These are phyloP conservation scores for Acanthaster planci DNA, from an alignment of 35 echinoderm and acorn worm genomes.

Conservation along the genomic window DNA sequence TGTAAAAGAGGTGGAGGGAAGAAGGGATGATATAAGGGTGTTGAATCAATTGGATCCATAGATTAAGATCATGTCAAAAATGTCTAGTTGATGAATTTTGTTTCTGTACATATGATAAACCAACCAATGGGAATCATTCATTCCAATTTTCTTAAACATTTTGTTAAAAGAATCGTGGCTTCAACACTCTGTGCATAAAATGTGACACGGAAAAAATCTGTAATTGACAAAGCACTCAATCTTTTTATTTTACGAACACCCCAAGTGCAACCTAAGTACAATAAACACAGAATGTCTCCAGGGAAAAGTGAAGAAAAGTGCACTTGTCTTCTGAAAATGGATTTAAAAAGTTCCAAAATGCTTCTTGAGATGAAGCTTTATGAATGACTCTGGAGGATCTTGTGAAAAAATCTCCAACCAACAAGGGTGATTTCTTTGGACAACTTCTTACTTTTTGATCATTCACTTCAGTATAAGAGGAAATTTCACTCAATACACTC, in stretches of 20 bases:
- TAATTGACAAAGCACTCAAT: no score
- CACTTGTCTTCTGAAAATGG: no score
- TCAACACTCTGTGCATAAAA: slow-evolving; percentile 28
- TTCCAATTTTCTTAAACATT: neutral
- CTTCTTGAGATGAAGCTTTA: no score
- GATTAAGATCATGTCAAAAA: neutral
- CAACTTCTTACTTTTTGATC: no score
- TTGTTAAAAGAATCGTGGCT: slow-evolving; percentile 16
- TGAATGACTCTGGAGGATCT: no score
- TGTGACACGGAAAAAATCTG: neutral
- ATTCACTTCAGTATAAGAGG: no score
- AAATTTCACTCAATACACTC: no score
- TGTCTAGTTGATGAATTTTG: neutral
- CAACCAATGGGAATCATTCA: slow-evolving; percentile 2
- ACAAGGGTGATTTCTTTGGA: no score
- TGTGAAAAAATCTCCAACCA: no score
- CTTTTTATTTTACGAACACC: neutral
- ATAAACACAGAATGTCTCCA: no score
- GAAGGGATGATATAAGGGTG: neutral
- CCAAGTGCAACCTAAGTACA: neutral
- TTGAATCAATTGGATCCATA: neutral
- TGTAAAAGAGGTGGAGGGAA: neutral
- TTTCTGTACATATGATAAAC: neutral
- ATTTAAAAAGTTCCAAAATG: no score
- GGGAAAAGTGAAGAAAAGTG: no score